Evolutionary conservation across 2,797 vertebrate genomes (phyloP).

Genomic region (Tamandua tetradactyla): DNA sequence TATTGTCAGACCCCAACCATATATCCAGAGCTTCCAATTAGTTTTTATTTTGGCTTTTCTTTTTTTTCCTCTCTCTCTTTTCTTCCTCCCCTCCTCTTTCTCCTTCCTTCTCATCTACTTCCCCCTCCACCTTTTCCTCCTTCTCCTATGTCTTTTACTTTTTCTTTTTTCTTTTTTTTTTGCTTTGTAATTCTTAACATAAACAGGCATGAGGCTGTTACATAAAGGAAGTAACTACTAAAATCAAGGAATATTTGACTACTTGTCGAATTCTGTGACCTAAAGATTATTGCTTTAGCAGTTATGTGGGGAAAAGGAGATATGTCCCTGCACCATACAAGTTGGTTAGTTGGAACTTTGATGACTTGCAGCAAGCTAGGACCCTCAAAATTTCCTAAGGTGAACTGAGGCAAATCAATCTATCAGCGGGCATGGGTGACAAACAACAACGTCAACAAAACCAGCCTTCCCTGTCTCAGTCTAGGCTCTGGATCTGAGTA

Average conservation of each 20-base stretch:
- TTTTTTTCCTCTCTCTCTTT: neutral
- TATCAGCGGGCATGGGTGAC: neutral
- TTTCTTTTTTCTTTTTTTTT: neutral
- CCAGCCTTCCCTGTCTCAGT: neutral
- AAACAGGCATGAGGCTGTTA: neutral
- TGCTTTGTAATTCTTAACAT: neutral
- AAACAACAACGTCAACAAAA: neutral
- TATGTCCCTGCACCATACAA: neutral
- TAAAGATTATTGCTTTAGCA: neutral
- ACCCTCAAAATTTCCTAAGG: neutral
- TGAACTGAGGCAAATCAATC: neutral
- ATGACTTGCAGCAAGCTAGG: neutral
- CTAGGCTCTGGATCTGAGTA: neutral
- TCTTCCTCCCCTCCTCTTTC: too few species aligned
- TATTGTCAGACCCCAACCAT: neutral
- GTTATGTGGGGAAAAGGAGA: neutral
- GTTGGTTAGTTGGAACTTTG: neutral
- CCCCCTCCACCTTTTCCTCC: too few species aligned
- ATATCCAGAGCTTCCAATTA: neutral
- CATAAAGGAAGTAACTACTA: too few species aligned
- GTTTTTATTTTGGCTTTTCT: neutral
- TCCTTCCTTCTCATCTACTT: too few species aligned
- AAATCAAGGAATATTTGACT: neutral
- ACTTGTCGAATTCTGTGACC: neutral
- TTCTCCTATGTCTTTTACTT: too few species aligned